Percentiles rank a stretch among this genome's conserved stretches.
phyloP scores from a whole-genome alignment of 2,888 invertebrate genomes.

The Allolobophora icterica region DNA sequence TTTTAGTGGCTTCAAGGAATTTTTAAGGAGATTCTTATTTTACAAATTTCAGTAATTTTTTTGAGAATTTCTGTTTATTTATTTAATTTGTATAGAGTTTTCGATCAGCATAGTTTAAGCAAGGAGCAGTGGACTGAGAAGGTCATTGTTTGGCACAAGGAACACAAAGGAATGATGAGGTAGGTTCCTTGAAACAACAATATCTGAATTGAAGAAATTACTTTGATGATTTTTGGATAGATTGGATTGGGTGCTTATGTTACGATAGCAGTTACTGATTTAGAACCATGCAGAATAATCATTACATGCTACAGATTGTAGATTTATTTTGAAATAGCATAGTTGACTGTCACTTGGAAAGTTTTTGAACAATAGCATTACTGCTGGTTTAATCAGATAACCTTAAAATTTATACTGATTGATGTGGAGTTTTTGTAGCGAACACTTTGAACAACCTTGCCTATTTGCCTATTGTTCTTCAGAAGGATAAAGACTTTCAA shows the following conservation, averaged over 20 bases:
- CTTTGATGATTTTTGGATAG: background rate
- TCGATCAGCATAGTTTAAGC: slow-evolving; percentile 98
- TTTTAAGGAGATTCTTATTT: background rate
- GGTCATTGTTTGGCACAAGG: slow-evolving; percentile 98
- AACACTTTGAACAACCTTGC: background rate
- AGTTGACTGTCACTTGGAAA: too few relatives aligned
- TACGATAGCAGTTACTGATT: too few relatives aligned
- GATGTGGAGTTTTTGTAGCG: background rate
- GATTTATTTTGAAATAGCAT: too few relatives aligned
- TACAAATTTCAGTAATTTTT: background rate
- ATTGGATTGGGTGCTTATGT: too few relatives aligned
- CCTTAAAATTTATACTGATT: background rate
- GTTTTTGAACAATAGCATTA: too few relatives aligned
- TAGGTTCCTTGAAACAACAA: slow-evolving; percentile 42
- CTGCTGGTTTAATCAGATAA: background rate
- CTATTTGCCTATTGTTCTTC: background rate
- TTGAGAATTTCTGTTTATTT: too few relatives aligned
- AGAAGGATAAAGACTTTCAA: background rate
- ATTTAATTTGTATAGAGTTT: slow-evolving; percentile 71
- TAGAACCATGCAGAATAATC: too few relatives aligned
- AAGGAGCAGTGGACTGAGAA: slow-evolving; percentile 98
- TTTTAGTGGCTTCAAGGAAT: background rate
- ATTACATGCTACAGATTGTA: too few relatives aligned
- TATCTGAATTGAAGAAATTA: background rate
- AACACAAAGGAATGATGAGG: slow-evolving; percentile 71